Percentiles rank a stretch among this genome's conserved stretches.
These are phyloP conservation scores for human (Homo sapiens) DNA, from an alignment of 2,113 vertebrate species.

Conservation along the genomic window GRCh38 chr3:30288501-30289000, in stretches of 20 bases:
- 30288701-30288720: not conserved
- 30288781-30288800: too few relatives aligned
- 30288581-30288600: not conserved
- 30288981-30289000: slow-evolving; percentile 26
- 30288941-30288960: slow-evolving; percentile 41
- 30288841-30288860: slow-evolving; percentile 9
- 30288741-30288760: not conserved
- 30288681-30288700: not conserved
- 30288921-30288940: slow-evolving; percentile 15
- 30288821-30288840: slow-evolving; percentile 65
- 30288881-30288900: slow-evolving; percentile 62
- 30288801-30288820: not conserved
- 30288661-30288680: not conserved
- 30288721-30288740: not conserved
- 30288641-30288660: accelerated
- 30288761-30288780: not conserved
- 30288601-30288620: not conserved
- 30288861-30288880: not conserved
- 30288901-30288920: slow-evolving; percentile 41
- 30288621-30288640: not conserved
- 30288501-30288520: not conserved
- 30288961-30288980: slow-evolving; percentile 1
- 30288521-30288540: not conserved
- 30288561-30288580: not conserved
- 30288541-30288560: not conserved